Base-by-base conservation (phyloP, 2,113 vertebrate species). In the Parotia lawesii region DNA sequence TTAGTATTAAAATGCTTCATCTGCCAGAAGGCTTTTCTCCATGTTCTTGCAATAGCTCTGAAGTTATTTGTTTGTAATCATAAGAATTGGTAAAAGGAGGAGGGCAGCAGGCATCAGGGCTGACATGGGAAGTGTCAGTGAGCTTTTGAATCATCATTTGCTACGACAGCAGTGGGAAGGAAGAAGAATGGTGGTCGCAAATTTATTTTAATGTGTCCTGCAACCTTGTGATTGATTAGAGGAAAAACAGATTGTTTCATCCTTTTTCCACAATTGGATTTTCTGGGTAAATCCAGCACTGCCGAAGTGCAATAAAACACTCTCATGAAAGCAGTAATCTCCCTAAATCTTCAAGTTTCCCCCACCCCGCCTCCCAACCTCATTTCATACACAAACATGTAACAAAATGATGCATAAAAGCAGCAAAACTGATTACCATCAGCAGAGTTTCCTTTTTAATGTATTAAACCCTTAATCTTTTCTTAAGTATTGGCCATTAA, bases 181-280 rank as follows among this genome's bases (percentile, higher is more conserved):
- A 94, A 95, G 82, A 96, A 91, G 65, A 94, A 95, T 93, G 79
- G 75, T 1, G 0, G 57, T 86, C 33, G 0, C 92, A 95, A 93
- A 95, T 96, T 95, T 95, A 90, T 96, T 97, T 95, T 94, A 95
- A 93, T 95, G 79, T 81, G 69, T 91, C 85, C 60, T 93, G 71
- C 75, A 94, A 78, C 56, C 72, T 84, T 80, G 65, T 95, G 95
- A 97, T 88, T 95, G 95, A 92, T 96, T 95, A 93, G 83, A 88
- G 69, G 72, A 91, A 96, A 96, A 95, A 53, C 85, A 93, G 93
- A 96, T 95, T 96, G 95, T 97, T 97, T 95, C 93, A 95, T 83
- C 93, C 93, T 95, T 97, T 97, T 93, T 81, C 87, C 87, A 90
- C 94, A 88, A 95, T 95, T 97, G 94, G 88, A 95, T 96, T 95